Percentiles rank a stretch among this genome's conserved stretches.
Conservation (phyloP, 2,113 vertebrate species). For the Calonectris borealis region DNA sequence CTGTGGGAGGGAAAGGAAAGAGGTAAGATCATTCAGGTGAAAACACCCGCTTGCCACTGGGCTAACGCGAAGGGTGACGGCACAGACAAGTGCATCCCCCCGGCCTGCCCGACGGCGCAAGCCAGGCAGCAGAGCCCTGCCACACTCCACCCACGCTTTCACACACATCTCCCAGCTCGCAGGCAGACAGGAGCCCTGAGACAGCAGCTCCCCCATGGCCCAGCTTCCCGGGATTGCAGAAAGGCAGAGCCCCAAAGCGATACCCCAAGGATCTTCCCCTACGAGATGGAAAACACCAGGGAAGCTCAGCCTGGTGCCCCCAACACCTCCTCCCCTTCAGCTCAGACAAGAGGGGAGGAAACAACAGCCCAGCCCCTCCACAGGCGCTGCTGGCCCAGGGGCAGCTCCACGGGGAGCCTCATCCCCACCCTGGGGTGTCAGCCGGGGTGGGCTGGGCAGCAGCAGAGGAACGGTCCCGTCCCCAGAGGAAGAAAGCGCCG, state of each 20-base stretch:
- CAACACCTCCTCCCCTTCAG: background rate
- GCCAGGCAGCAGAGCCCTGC: background rate
- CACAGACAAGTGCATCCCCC: accelerated
- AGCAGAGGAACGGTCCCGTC: background rate
- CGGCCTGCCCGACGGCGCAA: accelerated
- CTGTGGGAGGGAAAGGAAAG: constrained; percentile 60
- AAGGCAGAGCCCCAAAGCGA: background rate
- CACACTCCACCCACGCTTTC: background rate
- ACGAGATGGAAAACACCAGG: accelerated
- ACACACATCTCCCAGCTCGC: background rate
- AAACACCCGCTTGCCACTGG: accelerated
- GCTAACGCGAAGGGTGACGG: too few relatives aligned
- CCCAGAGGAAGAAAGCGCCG: background rate
- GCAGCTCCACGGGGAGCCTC: background rate
- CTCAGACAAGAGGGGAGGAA: background rate
- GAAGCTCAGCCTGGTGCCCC: background rate
- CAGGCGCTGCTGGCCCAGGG: background rate
- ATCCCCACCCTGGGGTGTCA: background rate
- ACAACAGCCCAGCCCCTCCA: background rate
- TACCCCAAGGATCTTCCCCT: background rate
- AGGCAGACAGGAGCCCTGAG: background rate
- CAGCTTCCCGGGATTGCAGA: background rate
- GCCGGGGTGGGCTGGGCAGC: background rate
- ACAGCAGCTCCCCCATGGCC: background rate
- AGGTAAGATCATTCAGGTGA: background rate